A percentile compares a stretch with the other conserved stretches of the same genome.
These are phyloP conservation scores for Ceratothoa steindachneri DNA, from an alignment of 2,888 invertebrate species.

Conservation along the genomic window DNA sequence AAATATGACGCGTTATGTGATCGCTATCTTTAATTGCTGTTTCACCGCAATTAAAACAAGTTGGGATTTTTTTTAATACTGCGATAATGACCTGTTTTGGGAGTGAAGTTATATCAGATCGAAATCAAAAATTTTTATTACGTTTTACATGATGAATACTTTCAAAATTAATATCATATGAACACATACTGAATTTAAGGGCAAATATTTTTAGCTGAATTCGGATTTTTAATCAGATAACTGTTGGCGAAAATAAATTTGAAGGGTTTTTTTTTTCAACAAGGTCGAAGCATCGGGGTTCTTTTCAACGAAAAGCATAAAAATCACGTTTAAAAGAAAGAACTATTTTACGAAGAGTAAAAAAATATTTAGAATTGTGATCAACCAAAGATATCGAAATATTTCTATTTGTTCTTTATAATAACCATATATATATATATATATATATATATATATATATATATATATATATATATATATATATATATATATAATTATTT, in stretches of 20 bases:
- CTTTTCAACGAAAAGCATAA: not conserved
- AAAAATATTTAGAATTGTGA: not conserved
- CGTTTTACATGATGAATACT: not conserved
- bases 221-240: too few relatives aligned
- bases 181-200: not conserved
- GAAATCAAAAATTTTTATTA: not conserved
- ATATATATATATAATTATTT: constrained; percentile 4
- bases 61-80: too few relatives aligned
- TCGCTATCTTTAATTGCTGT: not conserved
- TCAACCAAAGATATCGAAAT: not conserved
- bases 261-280: too few relatives aligned
- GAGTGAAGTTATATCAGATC: not conserved
- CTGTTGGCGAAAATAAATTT: too few relatives aligned
- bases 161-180: not conserved
- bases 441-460: constrained; percentile 6
- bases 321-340: not conserved
- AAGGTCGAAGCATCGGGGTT: too few relatives aligned
- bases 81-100: not conserved
- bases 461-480: constrained; percentile 3
- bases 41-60: not conserved
- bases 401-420: not conserved
- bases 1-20: not conserved
- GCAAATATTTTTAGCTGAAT: too few relatives aligned
- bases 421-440: not conserved
- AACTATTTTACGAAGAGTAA: not conserved